phyloP scores from a whole-genome alignment of 2,797 vertebrate genomes.

The Centropyge bicolor region DNA sequence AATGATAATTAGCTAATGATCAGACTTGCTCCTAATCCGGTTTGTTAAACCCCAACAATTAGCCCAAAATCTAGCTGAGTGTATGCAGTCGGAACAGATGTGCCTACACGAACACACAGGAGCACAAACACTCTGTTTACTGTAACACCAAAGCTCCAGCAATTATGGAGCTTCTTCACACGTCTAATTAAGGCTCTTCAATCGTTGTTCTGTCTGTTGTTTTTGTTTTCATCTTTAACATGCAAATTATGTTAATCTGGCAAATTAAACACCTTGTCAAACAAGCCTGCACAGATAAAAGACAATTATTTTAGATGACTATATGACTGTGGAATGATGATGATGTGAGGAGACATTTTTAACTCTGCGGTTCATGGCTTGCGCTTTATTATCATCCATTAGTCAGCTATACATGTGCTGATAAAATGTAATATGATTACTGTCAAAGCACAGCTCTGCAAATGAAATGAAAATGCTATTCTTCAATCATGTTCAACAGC shows the following conservation, averaged over 20 bases:
- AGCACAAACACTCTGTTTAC: constrained; percentile 35
- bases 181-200: constrained; percentile 72
- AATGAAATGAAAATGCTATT: constrained; percentile 2
- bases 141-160: constrained; percentile 41
- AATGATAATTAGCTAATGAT: constrained; percentile 19
- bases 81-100: constrained; percentile 42
- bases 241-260: constrained; percentile 72
- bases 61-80: constrained; percentile 22
- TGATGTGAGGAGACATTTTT: constrained; percentile 14
- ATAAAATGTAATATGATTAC: constrained; percentile 9
- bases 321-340: constrained; percentile 6
- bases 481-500: neutral
- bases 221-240: constrained; percentile 63
- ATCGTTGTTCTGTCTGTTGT: constrained; percentile 57
- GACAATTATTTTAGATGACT: constrained; percentile 40
- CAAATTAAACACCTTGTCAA: constrained; percentile 74
- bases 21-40: constrained; percentile 31
- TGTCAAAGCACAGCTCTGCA: constrained; percentile 4
- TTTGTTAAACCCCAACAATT: constrained; percentile 33
- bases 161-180: constrained; percentile 72
- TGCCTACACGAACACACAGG: constrained; percentile 19
- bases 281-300: constrained; percentile 66
- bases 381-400: constrained; percentile 20
- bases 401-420: neutral
- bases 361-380: constrained; percentile 15